Evolutionary conservation across 2,888 invertebrate genomes (phyloP).

Genomic region (Blastobasis lacticolella): DNA sequence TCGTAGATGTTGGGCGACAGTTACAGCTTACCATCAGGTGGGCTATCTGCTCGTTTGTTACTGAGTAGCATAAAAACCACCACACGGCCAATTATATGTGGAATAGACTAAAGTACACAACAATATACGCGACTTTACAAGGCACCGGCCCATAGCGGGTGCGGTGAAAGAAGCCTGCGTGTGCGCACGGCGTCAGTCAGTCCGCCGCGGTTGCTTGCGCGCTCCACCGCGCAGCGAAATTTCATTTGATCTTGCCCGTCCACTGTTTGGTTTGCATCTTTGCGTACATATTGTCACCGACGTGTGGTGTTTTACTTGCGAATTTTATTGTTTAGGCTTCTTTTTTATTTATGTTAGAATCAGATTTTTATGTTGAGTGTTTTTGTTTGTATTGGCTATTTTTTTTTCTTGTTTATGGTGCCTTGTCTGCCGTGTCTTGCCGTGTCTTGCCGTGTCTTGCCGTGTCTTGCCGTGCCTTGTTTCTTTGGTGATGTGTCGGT

Average conservation of each 20-base stretch:
- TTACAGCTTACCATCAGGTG: no score
- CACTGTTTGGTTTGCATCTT: background rate
- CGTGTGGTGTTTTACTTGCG: background rate
- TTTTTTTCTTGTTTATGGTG: no score
- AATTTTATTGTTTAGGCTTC: background rate
- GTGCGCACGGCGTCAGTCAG: constrained; percentile 42
- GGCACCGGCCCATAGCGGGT: constrained; percentile 29
- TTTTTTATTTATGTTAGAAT: background rate
- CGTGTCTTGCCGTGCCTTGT: no score
- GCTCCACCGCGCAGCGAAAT: constrained; percentile 28
- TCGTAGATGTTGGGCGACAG: no score
- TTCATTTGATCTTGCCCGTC: background rate
- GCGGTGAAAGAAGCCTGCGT: constrained; percentile 60
- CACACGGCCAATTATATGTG: no score
- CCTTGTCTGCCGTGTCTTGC: no score
- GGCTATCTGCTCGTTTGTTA: no score
- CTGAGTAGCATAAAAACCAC: no score
- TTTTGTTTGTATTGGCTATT: no score
- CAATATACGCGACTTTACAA: constrained; percentile 15
- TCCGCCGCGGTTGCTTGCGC: constrained; percentile 49
- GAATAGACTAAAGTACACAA: no score
- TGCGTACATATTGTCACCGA: background rate
- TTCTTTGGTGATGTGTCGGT: background rate
- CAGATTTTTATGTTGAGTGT: background rate
- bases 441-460: no score